Conservation (phyloP, 2,888 invertebrate genomes). For the Torymus tubicola region DNA sequence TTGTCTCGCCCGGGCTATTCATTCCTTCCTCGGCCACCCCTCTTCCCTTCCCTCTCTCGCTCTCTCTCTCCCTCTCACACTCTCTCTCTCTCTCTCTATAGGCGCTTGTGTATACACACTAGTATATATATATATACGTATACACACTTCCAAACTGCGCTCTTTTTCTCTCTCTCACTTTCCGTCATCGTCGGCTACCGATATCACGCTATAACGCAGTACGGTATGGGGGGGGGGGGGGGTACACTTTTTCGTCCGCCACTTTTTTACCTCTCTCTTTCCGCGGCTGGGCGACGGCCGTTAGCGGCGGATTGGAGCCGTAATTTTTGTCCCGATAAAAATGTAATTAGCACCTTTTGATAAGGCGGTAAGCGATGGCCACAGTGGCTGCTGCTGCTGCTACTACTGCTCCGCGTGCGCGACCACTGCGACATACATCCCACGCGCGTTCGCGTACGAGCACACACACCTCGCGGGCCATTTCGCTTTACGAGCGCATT, state of each 20-base stretch:
- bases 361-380: slow-evolving; percentile 66
- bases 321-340: slow-evolving; percentile 71
- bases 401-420: slow-evolving; percentile 51
- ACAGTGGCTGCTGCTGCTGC: slow-evolving; percentile 4
- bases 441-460: neutral
- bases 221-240: no score
- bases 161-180: no score
- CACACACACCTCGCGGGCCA: slow-evolving; percentile 19
- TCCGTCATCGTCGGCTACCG: no score
- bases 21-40: slow-evolving; percentile 60
- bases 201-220: no score
- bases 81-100: slow-evolving; percentile 44
- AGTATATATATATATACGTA: neutral
- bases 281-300: slow-evolving; percentile 61
- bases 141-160: neutral
- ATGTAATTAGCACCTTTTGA: slow-evolving; percentile 71
- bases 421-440: slow-evolving; percentile 16
- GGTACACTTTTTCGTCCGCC: no score
- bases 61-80: slow-evolving; percentile 56
- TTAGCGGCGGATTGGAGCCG: slow-evolving; percentile 9
- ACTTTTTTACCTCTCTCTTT: slow-evolving; percentile 60
- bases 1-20: slow-evolving; percentile 73
- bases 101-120: neutral
- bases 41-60: slow-evolving; percentile 58
- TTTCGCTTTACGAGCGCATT: slow-evolving; percentile 56